phyloP scores from a whole-genome alignment of 2,888 invertebrate genomes.

The Hermodice carunculata region DNA sequence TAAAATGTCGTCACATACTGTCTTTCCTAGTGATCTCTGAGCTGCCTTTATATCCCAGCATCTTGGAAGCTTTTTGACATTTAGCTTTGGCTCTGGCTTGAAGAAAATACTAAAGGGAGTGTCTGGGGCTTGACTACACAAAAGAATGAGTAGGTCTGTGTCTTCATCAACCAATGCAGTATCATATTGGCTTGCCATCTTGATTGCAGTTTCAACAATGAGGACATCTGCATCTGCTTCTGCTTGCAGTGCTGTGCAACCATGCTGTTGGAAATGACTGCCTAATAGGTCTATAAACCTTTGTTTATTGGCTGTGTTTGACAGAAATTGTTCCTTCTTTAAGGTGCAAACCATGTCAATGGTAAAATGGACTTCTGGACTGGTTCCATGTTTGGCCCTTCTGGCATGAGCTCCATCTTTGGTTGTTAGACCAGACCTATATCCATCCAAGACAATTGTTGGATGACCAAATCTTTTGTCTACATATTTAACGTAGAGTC shows the following conservation, averaged over 20 bases:
- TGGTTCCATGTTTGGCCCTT: neutral
- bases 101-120: too few relatives aligned
- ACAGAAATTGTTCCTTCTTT: slow-evolving; percentile 9
- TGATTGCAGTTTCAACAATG: slow-evolving; percentile 42
- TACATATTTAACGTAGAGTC: neutral
- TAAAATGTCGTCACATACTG: slow-evolving; percentile 6
- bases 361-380: neutral
- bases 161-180: slow-evolving; percentile 47
- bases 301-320: slow-evolving; percentile 9
- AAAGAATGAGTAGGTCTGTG: slow-evolving; percentile 48
- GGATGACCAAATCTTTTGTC: slow-evolving; percentile 24
- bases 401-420: slow-evolving; percentile 41
- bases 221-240: slow-evolving; percentile 47
- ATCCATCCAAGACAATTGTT: slow-evolving; percentile 49
- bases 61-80: neutral
- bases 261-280: slow-evolving; percentile 12
- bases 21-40: neutral
- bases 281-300: neutral
- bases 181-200: slow-evolving; percentile 7
- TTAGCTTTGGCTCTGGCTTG: neutral
- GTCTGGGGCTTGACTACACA: too few relatives aligned
- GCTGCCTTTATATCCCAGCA: too few relatives aligned
- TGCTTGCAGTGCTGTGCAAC: slow-evolving; percentile 33
- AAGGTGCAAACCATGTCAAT: neutral
- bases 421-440: slow-evolving; percentile 36